These are phyloP conservation scores for Barbus barbus DNA, from an alignment of 2,113 vertebrate genomes.

Conservation along the genomic window DNA sequence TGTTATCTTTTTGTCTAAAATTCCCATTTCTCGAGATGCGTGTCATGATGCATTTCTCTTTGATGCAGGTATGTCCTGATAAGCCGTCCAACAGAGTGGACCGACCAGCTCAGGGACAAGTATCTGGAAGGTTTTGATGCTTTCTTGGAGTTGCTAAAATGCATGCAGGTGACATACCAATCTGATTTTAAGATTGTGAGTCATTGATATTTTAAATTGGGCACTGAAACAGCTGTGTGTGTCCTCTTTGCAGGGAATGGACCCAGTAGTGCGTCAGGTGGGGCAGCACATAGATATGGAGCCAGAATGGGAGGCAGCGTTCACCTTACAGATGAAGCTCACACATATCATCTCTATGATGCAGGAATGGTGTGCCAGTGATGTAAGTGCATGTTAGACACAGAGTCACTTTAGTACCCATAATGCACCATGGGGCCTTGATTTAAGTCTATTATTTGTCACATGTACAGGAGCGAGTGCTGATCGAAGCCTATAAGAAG, in stretches of 20 bases:
- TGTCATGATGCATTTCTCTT: background rate
- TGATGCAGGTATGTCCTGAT: constrained; percentile 89
- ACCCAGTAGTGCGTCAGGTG: constrained; percentile 94
- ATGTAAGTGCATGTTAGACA: constrained; percentile 77
- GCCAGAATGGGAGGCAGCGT: constrained; percentile 98
- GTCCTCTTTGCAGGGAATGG: constrained; percentile 86
- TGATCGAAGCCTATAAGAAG: constrained; percentile 94
- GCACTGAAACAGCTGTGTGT: background rate
- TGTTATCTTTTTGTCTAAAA: background rate
- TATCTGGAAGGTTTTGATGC: constrained; percentile 92
- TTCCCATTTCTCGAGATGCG: background rate
- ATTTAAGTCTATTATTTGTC: constrained; percentile 12
- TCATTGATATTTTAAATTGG: background rate
- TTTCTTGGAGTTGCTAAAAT: constrained; percentile 93
- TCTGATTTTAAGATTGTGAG: constrained; percentile 19
- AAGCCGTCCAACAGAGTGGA: constrained; percentile 90
- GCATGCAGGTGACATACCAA: constrained; percentile 87
- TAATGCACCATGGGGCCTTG: background rate
- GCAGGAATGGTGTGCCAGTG: constrained; percentile 94
- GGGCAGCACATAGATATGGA: constrained; percentile 99
- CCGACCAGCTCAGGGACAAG: constrained; percentile 84
- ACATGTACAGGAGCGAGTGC: constrained; percentile 83
- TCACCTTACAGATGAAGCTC: constrained; percentile 96
- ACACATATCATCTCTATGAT: constrained; percentile 97
- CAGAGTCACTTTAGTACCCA: background rate